Base-by-base conservation (phyloP, 2,797 vertebrate species). In the Muscicapa comitata region DNA sequence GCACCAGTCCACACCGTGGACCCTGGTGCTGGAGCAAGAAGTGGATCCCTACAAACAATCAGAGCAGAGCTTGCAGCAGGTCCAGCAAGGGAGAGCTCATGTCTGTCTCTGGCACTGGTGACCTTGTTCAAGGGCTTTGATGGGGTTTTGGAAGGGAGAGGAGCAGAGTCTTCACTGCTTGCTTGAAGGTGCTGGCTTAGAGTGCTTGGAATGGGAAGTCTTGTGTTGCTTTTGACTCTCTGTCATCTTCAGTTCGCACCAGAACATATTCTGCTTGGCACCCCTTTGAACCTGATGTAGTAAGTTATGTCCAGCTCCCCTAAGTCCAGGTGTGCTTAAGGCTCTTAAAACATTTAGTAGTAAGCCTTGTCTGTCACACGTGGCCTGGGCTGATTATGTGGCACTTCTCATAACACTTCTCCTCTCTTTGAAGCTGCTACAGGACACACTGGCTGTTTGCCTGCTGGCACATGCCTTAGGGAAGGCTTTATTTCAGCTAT, bases 331-430 rank as follows among this genome's bases (percentile, higher is more conserved):
- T 45, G 23, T 74, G 29, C 57, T 77, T 86, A 88, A 80, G 29
- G n/a, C 31, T 87, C 13, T 92, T 94, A 29, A 33, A 90, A 73
- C 45, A 85, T 92, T 72, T 74, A 89, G 63, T 29, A 68, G 13
- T 15, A 68, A 85, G 21, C 28, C 43, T 80, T 75, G 24, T 76
- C 65, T 80, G 17, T 59, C 68, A 50, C n/a, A n/a, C 0, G 0
- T 5, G 2, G 54, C 45, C 31, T 2, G 2, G 45, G 9, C 61
- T 68, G 50, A 67, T 38, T 54, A 57, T 2, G 1, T 4, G 42
- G 48, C 43, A 28, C n/a, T 66, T 83, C 53, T 84, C 28, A 2
- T 26, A 55, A 72, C 10, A 13, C 13, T 81, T 76, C 35, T 79
- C 4, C 42, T 89, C 21, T 63, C 53, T 70, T 47, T 58, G 47